These are phyloP conservation scores for Sebastes cheni DNA, from an alignment of 2,797 vertebrate species.

Conservation along the genomic window DNA sequence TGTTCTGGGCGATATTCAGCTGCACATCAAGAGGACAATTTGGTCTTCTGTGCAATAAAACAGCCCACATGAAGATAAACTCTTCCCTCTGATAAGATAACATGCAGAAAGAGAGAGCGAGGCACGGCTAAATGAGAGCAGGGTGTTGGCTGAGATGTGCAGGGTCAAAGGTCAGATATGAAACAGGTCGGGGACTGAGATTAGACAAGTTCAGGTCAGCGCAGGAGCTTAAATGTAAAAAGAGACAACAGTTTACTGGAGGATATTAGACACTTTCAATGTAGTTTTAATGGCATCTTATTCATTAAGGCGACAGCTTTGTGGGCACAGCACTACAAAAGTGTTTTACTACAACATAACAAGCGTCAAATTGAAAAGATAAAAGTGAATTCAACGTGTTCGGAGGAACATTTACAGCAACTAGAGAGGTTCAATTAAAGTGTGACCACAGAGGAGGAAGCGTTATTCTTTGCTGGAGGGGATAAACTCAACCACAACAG, in stretches of 20 bases:
- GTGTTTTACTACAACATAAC: constrained; percentile 15
- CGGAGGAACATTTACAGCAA: constrained; percentile 11
- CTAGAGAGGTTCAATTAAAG: constrained; percentile 37
- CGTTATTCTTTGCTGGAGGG: constrained; percentile 38
- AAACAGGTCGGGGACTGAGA: constrained; percentile 11
- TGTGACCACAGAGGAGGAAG: constrained; percentile 51
- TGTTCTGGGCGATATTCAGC: background rate
- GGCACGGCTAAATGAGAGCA: constrained; percentile 10
- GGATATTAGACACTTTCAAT: constrained; percentile 9
- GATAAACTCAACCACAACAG: constrained; percentile 1
- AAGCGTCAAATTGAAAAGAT: constrained; percentile 29
- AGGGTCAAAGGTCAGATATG: constrained; percentile 49
- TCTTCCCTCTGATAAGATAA: background rate
- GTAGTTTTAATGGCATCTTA: constrained; percentile 32
- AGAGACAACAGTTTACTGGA: background rate
- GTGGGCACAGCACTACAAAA: constrained; percentile 8
- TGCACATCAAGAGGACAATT: background rate
- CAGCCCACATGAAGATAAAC: background rate
- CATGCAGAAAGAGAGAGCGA: background rate
- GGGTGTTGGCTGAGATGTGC: constrained; percentile 42
- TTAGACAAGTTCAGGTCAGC: constrained; percentile 8
- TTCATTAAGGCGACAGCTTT: constrained; percentile 33
- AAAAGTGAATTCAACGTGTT: constrained; percentile 35
- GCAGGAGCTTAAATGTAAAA: background rate
- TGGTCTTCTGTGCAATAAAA: background rate